Evolutionary conservation across 2,888 invertebrate genomes (phyloP).

Genomic region (Monoplex corrugatus): DNA sequence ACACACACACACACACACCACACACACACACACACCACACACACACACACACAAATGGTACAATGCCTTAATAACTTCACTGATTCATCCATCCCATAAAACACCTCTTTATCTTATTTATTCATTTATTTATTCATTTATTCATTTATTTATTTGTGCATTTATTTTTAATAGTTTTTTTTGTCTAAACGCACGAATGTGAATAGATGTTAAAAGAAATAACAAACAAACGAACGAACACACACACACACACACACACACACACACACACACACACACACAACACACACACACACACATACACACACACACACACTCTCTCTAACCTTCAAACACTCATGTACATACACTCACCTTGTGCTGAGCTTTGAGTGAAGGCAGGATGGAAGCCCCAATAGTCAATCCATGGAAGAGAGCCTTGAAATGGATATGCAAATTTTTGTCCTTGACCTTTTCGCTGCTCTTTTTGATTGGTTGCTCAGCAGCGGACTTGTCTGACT

Average conservation of each 20-base stretch:
- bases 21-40: neutral
- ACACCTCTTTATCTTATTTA: neutral
- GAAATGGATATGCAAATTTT: constrained; percentile 74
- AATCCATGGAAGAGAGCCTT: constrained; percentile 86
- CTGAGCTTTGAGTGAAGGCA: constrained; percentile 98
- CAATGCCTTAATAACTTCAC: no score
- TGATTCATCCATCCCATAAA: no score
- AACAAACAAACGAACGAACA: neutral
- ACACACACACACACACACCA: neutral
- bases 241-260: neutral
- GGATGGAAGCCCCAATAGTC: constrained; percentile 94
- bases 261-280: neutral
- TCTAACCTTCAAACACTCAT: neutral
- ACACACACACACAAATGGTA: neutral
- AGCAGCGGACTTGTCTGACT: constrained; percentile 52
- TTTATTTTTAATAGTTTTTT: no score
- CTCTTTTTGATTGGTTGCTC: constrained; percentile 51
- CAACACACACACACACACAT: neutral
- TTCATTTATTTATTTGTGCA: no score
- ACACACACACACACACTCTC: neutral
- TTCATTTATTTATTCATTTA: neutral
- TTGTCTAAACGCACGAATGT: no score
- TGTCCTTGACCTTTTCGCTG: constrained; percentile 55
- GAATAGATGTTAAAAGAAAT: no score
- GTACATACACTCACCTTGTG: constrained; percentile 85